Percentiles rank a stretch among this genome's conserved stretches.
These are phyloP conservation scores for Lordiphosa clarofinis DNA, from an alignment of 1,140 invertebrate genomes.

Conservation along the genomic window DNA sequence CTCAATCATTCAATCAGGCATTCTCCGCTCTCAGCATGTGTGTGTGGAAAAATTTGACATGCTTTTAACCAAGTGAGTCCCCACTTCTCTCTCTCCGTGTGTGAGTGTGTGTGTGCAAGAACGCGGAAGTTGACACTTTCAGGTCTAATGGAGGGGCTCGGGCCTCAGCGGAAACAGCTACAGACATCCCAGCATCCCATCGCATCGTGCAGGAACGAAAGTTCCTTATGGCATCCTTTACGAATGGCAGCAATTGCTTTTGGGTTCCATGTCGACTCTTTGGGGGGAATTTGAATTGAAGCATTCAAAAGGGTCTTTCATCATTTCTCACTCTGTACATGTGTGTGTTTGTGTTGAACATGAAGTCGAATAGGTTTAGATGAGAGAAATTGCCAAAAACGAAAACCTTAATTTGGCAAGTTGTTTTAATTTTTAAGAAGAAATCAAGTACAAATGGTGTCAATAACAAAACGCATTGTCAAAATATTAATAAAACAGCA, in stretches of 20 bases:
- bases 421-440: no score
- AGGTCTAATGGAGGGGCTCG: constrained; percentile 59
- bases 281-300: no score
- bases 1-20: constrained; percentile 76
- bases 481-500: no score
- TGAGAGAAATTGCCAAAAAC: no score
- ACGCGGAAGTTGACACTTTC: constrained; percentile 71
- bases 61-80: constrained; percentile 53
- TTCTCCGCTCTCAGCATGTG: constrained; percentile 32
- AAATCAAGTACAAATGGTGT: no score
- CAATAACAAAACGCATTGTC: no score
- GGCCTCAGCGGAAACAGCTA: constrained; percentile 41
- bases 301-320: no score
- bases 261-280: no score
- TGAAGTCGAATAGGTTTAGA: no score
- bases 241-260: not conserved
- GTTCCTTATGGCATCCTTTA: not conserved
- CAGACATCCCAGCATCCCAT: constrained; percentile 5
- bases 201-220: not conserved
- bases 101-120: constrained; percentile 31
- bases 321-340: no score
- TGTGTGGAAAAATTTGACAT: constrained; percentile 68
- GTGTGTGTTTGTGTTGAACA: no score
- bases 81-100: not conserved
- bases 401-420: no score